These are phyloP conservation scores for Paracanthobrama guichenoti DNA, from an alignment of 2,113 vertebrate species.

Conservation along the genomic window DNA sequence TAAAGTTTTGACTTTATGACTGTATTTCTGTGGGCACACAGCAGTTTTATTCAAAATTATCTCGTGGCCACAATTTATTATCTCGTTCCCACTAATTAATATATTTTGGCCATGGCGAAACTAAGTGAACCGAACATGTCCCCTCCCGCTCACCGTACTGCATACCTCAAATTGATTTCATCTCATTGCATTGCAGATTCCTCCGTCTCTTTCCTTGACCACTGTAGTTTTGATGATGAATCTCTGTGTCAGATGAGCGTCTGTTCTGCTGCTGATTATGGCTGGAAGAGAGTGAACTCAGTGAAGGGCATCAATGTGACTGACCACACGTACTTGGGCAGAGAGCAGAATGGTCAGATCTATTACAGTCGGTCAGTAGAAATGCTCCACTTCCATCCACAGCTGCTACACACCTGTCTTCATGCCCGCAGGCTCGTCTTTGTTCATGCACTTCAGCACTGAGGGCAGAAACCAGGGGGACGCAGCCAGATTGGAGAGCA, in stretches of 20 bases:
- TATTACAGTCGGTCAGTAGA: too few species aligned
- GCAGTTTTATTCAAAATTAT: too few species aligned
- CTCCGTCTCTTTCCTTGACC: conserved; percentile 49
- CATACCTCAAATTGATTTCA: too few species aligned
- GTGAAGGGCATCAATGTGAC: not conserved
- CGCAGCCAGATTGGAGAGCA: conserved; percentile 71
- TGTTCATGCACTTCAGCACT: not conserved
- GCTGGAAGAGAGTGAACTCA: conserved; percentile 49
- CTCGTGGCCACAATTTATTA: too few species aligned
- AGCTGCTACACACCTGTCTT: not conserved
- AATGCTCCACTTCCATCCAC: too few species aligned
- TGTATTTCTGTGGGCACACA: too few species aligned
- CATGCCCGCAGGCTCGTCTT: not conserved
- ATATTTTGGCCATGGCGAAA: too few species aligned
- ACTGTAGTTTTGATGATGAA: conserved; percentile 55
- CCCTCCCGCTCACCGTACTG: too few species aligned
- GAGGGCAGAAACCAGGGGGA: conserved; percentile 40
- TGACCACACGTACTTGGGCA: conserved; percentile 35
- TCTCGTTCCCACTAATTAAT: too few species aligned
- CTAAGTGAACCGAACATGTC: too few species aligned
- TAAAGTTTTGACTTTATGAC: too few species aligned
- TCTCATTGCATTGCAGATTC: not conserved
- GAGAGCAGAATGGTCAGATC: not conserved
- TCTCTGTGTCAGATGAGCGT: conserved; percentile 54
- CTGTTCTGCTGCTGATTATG: conserved; percentile 21